A percentile compares a stretch with the other conserved stretches of the same genome.
Evolutionary conservation across 2,797 vertebrate genomes (phyloP).

Genomic region (Phrynocephalus vlangalii): DNA sequence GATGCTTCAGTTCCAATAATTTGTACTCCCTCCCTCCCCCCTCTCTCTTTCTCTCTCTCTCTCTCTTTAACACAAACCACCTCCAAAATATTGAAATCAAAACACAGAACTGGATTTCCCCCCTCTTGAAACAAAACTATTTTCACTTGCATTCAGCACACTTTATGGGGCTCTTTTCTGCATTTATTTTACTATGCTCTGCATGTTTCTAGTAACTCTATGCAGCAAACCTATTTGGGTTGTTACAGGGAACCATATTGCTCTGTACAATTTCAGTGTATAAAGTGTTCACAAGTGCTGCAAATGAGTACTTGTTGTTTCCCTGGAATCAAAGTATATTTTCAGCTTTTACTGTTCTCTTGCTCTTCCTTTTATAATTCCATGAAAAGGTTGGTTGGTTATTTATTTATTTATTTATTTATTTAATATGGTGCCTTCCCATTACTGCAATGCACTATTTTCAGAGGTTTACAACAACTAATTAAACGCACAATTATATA

Average conservation of each 20-base stretch:
- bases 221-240: not conserved
- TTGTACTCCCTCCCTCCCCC: not conserved
- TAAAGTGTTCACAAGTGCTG: not conserved
- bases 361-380: not conserved
- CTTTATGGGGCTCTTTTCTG: not conserved
- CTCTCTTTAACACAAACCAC: not conserved
- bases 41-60: too few species aligned
- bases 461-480: too few species aligned
- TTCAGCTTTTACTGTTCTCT: not conserved
- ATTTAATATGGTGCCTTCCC: not conserved
- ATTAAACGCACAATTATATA: too few species aligned
- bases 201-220: not conserved
- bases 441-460: too few species aligned
- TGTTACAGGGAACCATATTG: not conserved
- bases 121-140: not conserved
- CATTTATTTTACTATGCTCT: not conserved
- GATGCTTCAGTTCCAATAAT: not conserved
- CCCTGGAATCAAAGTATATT: not conserved
- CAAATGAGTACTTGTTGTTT: not conserved
- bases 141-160: not conserved
- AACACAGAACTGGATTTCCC: not conserved
- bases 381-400: not conserved
- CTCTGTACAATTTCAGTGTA: not conserved
- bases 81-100: conserved; percentile 31
- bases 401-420: too few species aligned